Base-by-base conservation (phyloP, 64 coral and sea anemone species). In the Catalaphyllia jardinei region DNA sequence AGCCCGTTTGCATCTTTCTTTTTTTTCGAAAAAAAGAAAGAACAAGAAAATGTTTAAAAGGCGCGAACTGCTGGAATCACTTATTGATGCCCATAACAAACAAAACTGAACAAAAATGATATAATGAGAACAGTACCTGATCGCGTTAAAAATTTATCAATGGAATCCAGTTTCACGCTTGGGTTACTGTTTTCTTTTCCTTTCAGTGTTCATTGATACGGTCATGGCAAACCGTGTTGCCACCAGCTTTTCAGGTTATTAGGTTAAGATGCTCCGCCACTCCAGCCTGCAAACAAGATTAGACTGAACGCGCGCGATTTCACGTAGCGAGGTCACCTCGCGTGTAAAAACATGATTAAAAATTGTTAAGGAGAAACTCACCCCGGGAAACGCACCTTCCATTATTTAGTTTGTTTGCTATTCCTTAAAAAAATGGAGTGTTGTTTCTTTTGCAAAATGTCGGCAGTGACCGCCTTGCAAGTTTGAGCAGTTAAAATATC, bases 71-170 rank as follows among this genome's bases (percentile, higher is more conserved):
- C 81, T 19, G 38, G 62, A 85, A 85, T 85, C 31, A 85, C 63
- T 85, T 50, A 85, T 85, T 85, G 12, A 71, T 85, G 81, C 22
- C 20, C 63, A 71, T 85, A 85, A 85, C 38, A 85, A 83, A 83
- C 27, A 83, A 83, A 85, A 33, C 39, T 39, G 9, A 71, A 85
- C 81, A 85, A 42, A 12, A 83, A 85, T 85, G 81, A 85, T 85
- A 85, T 85, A 85, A 85, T 85, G 62, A 63, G 12, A 46, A 52
- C 33, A 85, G 5, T 46, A 85, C 81, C 81, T 22, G 62, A 50
- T 49, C 14, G 31, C 25, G 51, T 85, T 65, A 69, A 85, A 67
- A 49, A 85, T 85, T 63, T 25, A 85, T 85, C 81, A 71, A 85
- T 71, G 61, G 81, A 28, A 19, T 50, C 38, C n/a, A 71, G 24